A percentile compares a stretch with the other conserved stretches of the same genome.
These are phyloP conservation scores for Xestoiulus laeticollis DNA, from an alignment of 2,888 invertebrate species.

Conservation along the genomic window DNA sequence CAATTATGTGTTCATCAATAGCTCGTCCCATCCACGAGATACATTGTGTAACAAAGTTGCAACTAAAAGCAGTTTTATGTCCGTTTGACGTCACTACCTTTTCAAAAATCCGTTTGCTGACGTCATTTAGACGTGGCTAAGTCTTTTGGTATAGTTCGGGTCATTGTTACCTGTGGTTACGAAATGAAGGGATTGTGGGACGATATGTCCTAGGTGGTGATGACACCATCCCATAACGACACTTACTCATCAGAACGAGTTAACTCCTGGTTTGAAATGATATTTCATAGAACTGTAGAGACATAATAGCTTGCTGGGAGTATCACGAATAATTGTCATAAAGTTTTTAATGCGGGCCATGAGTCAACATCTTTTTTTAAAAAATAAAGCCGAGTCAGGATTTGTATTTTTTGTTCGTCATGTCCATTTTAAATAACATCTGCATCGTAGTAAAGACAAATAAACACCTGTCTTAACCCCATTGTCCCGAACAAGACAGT, in stretches of 20 bases:
- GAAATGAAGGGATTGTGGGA: not conserved
- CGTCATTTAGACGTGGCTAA: not conserved
- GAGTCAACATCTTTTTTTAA: not conserved
- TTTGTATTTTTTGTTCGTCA: not conserved
- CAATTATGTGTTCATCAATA: constrained; percentile 2
- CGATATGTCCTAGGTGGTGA: not conserved
- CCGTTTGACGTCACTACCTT: not conserved
- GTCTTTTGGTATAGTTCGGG: not conserved
- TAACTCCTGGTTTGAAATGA: not conserved
- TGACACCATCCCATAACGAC: not conserved
- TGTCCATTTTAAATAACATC: not conserved
- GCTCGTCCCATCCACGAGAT: not conserved
- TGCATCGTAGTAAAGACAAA: not conserved
- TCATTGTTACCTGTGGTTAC: not conserved
- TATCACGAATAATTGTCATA: not conserved
- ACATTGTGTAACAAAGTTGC: not conserved
- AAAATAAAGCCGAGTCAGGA: not conserved
- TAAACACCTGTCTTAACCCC: not conserved
- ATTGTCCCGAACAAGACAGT: no score
- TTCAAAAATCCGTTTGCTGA: not conserved
- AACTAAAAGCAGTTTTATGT: constrained; percentile 20
- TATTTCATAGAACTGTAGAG: not conserved
- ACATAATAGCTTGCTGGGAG: not conserved
- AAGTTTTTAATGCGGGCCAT: not conserved
- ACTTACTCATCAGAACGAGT: not conserved